These are phyloP conservation scores for Diogma glabrata DNA, from an alignment of 2,888 invertebrate species.

Conservation along the genomic window DNA sequence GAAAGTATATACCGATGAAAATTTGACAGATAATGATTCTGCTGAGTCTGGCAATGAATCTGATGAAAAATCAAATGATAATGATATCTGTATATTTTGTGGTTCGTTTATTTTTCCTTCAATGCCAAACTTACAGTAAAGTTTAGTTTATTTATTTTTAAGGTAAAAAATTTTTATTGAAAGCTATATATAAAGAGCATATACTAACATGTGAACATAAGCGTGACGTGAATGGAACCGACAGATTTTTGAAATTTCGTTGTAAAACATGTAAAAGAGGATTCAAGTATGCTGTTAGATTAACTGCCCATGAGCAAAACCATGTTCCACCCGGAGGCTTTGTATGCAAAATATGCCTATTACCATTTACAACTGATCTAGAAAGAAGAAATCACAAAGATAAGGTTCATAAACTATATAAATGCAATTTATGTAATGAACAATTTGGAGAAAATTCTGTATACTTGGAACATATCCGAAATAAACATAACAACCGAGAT, in stretches of 20 bases:
- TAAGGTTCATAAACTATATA: slow-evolving; percentile 26
- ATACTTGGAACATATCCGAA: slow-evolving; percentile 32
- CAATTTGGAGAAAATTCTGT: slow-evolving; percentile 30
- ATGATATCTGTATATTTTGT: too few relatives aligned
- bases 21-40: too few relatives aligned
- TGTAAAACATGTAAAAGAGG: background rate
- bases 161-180: too few relatives aligned
- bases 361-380: slow-evolving; percentile 27
- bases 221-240: too few relatives aligned
- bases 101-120: too few relatives aligned
- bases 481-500: slow-evolving; percentile 32
- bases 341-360: slow-evolving; percentile 32
- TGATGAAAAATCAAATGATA: too few relatives aligned
- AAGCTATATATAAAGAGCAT: too few relatives aligned
- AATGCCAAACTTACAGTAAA: too few relatives aligned
- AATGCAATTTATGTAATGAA: slow-evolving; percentile 32
- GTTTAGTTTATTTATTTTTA: too few relatives aligned
- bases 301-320: slow-evolving; percentile 33
- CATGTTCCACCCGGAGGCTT: slow-evolving; percentile 36
- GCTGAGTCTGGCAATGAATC: too few relatives aligned
- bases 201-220: too few relatives aligned
- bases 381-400: slow-evolving; percentile 28
- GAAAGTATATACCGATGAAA: too few relatives aligned
- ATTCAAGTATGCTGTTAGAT: slow-evolving; percentile 25
- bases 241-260: background rate